Evolutionary conservation across 23 tunicate species (phyloP).

Genomic region (Halocynthia aurantium): DNA sequence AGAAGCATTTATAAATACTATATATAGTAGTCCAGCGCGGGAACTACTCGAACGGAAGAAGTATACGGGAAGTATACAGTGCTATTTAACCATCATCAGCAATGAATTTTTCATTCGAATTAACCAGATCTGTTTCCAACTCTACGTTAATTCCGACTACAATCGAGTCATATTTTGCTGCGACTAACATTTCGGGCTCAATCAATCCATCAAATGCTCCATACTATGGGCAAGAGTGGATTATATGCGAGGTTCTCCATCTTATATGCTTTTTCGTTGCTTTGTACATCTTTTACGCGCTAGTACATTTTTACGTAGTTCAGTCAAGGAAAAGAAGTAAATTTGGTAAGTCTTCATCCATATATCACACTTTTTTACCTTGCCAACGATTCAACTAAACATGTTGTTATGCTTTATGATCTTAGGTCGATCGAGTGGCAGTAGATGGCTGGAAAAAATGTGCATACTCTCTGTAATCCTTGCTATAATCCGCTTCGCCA

Average conservation of each 20-base stretch:
- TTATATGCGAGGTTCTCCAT: slow-evolving; percentile 53
- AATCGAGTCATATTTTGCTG: too few relatives aligned
- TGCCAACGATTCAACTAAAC: too few relatives aligned
- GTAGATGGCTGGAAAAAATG: slow-evolving; percentile 74
- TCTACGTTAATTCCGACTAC: too few relatives aligned
- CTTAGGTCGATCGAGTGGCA: slow-evolving; percentile 39
- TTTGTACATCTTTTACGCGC: slow-evolving; percentile 52
- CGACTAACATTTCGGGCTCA: too few relatives aligned
- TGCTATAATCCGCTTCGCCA: slow-evolving; percentile 48
- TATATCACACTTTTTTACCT: too few relatives aligned
- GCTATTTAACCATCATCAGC: too few relatives aligned
- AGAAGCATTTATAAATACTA: too few relatives aligned
- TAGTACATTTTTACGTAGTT: slow-evolving; percentile 34
- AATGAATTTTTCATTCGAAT: too few relatives aligned
- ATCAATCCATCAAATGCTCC: neutral
- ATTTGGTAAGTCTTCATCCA: slow-evolving; percentile 12
- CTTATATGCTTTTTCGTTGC: slow-evolving; percentile 42
- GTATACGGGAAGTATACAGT: too few relatives aligned
- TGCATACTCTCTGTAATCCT: slow-evolving; percentile 40
- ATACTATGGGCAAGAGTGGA: slow-evolving; percentile 34
- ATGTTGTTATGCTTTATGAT: neutral
- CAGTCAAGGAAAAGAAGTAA: slow-evolving; percentile 14
- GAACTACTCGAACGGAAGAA: too few relatives aligned
- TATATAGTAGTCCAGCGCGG: too few relatives aligned
- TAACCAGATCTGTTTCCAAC: too few relatives aligned